Base-by-base conservation (phyloP, 1,140 invertebrate species). In the Amphibalanus amphitrite region DNA sequence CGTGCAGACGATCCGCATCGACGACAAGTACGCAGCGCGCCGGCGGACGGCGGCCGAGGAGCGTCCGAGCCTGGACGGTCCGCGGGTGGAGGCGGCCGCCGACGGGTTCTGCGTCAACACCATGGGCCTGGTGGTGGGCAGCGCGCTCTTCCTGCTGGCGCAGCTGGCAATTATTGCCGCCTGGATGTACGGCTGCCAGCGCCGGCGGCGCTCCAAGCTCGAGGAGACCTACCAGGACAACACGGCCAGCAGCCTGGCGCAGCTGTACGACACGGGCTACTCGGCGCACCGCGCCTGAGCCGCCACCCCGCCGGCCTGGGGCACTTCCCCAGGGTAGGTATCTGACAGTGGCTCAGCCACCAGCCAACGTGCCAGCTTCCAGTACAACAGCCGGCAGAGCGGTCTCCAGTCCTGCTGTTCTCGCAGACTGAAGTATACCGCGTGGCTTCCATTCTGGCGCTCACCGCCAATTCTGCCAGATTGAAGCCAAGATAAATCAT, bases 1-100 rank as follows among this genome's bases (percentile, higher is more conserved):
- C 29, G 91, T 93, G 26, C 90, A 94, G 78, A 90, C 90, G 30
- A 94, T 95, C 77, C 90, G 92, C 79, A 95, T 95, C 77, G 92
- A 89, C 28, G 92, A 95, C 81, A 92, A 93, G 77, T 95, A 59
- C 79, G 89, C 89, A 20, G 73, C 75, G 74, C 70, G 74, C 15
- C 70, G 76, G 70, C n/a, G 29, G 28, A 20, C 13, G 1, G 47
- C 47, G 6, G 1, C 6, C 13, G 47, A 13, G 13, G 47, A 23
- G 1, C 10, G 13, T 1, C 6, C 47, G 10, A 13, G 47, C 23
- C 47, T 59, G 47, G 47, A 59, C 47, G 47, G 47, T 20, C 47
- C 47, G 6, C 10, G 23, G 13, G 47, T 59, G 13, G 47, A 13
- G 47, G 20, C 47, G 10, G 20, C 47, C 13, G 47, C 47, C 47